Conservation (phyloP, 2,113 vertebrate genomes). For the Cyrtonyx montezumae region DNA sequence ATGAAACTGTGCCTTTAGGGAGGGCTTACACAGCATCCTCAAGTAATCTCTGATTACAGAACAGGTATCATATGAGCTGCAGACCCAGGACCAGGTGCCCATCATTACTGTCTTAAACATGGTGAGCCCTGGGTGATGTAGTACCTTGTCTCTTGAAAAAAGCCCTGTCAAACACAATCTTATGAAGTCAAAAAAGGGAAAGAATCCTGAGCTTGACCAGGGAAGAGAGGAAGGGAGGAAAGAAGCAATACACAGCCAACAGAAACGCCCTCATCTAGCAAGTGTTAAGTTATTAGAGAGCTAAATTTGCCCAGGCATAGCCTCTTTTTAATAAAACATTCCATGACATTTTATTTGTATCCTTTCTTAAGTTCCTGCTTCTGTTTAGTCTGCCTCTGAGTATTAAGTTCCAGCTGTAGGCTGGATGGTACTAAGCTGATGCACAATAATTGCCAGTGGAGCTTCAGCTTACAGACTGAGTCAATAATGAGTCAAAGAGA, state of each 20-base stretch:
- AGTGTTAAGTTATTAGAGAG: slow-evolving; percentile 31
- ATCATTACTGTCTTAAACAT: not conserved
- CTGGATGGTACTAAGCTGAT: slow-evolving; percentile 32
- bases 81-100: not conserved
- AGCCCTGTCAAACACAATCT: not conserved
- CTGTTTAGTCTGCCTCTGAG: slow-evolving; percentile 61
- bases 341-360: slow-evolving; percentile 62
- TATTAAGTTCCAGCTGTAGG: slow-evolving; percentile 65
- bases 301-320: slow-evolving; percentile 23
- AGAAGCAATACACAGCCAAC: slow-evolving; percentile 6
- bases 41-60: not conserved
- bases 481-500: slow-evolving; percentile 72
- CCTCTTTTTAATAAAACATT: slow-evolving; percentile 61
- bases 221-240: not conserved
- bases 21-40: not conserved
- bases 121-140: not conserved
- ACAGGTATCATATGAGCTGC: not conserved
- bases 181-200: not conserved
- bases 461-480: slow-evolving; percentile 69
- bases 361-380: slow-evolving; percentile 29
- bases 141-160: not conserved
- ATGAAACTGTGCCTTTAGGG: not conserved
- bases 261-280: slow-evolving; percentile 17
- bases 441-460: slow-evolving; percentile 59
- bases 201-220: not conserved